Conservation (phyloP, 2,113 vertebrate species). For the Excalfactoria chinensis region DNA sequence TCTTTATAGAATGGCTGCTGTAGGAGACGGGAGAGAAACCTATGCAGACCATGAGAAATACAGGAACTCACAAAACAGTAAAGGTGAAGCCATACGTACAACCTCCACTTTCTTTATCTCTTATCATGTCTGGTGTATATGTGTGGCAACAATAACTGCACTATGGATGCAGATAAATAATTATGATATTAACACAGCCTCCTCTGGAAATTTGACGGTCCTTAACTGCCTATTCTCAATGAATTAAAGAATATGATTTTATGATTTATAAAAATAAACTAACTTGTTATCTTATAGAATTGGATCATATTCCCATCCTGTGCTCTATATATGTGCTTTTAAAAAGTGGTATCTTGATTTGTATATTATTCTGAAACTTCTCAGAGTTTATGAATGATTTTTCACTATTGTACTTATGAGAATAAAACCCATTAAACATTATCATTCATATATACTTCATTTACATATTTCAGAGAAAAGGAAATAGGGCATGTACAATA, state of each 20-base stretch:
- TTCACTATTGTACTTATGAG: neutral
- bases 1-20: fast-evolving
- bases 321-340: neutral
- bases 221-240: neutral
- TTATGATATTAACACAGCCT: neutral
- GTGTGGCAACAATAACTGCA: neutral
- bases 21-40: neutral
- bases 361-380: neutral
- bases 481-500: neutral
- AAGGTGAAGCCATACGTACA: neutral
- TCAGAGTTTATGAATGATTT: neutral
- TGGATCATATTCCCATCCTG: neutral
- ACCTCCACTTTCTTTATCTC: neutral
- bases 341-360: neutral
- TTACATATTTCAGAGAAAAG: neutral
- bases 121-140: neutral
- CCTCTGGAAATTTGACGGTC: neutral
- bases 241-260: neutral
- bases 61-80: fast-evolving
- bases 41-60: neutral
- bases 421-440: neutral
- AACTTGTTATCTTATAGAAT: neutral
- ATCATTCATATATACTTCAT: neutral
- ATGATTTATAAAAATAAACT: neutral
- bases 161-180: neutral